These are phyloP conservation scores for Artemia sinica DNA, from an alignment of 2,888 invertebrate species.

Conservation along the genomic window DNA sequence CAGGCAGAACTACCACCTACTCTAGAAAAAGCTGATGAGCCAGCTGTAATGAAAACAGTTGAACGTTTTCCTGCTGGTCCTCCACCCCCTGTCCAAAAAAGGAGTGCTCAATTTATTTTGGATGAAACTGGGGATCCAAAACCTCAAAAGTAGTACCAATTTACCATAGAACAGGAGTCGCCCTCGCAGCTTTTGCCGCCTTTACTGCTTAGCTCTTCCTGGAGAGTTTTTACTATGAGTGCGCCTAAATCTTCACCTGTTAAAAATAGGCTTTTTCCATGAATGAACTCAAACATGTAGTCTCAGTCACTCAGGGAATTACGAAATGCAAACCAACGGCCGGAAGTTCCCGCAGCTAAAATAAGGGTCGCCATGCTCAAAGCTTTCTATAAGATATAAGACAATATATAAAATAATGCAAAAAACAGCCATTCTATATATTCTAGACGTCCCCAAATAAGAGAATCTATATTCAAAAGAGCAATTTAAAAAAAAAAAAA, in stretches of 20 bases:
- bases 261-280: constrained; percentile 43
- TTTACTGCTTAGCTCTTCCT: constrained; percentile 26
- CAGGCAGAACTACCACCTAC: constrained; percentile 17
- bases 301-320: too few species aligned
- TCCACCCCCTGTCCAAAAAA: background rate
- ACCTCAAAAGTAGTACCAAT: background rate
- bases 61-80: background rate
- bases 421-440: too few species aligned
- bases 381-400: too few species aligned
- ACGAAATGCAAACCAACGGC: too few species aligned
- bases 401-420: too few species aligned
- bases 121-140: background rate
- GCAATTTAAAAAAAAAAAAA: too few species aligned
- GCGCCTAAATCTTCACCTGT: constrained; percentile 39
- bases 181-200: constrained; percentile 1
- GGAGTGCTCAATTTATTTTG: background rate
- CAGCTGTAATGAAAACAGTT: constrained; percentile 14
- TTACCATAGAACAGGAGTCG: background rate
- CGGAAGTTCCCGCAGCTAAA: too few species aligned
- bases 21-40: constrained; percentile 12
- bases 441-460: too few species aligned
- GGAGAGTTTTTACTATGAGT: constrained; percentile 41
- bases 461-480: too few species aligned
- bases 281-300: constrained; percentile 36
- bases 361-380: too few species aligned